Evolutionary conservation across 1,140 invertebrate genomes (phyloP).

Genomic region (Oscheius sp.): DNA sequence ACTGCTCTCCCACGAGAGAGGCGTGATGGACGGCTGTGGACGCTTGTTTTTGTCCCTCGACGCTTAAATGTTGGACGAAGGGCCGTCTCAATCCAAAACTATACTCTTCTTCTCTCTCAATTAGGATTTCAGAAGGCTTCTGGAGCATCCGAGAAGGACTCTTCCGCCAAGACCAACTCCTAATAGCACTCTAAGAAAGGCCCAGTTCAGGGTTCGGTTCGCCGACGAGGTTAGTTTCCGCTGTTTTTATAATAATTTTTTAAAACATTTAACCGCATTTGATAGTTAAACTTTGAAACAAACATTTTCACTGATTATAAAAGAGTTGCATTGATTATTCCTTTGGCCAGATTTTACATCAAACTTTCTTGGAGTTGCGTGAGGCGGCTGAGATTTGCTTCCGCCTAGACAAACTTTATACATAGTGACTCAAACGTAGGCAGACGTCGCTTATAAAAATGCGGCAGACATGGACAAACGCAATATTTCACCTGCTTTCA

Average conservation of each 20-base stretch:
- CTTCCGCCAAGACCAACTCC: constrained; percentile 15
- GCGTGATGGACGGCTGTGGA: no score
- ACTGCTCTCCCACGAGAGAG: not conserved
- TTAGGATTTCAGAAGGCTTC: constrained; percentile 12
- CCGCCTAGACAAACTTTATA: no score
- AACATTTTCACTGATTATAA: not conserved
- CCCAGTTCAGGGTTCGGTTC: constrained; percentile 22
- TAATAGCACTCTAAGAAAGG: constrained; percentile 7
- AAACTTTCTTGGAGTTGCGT: no score
- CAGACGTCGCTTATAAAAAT: no score
- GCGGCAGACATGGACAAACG: no score
- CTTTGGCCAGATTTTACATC: no score
- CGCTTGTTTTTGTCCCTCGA: no score
- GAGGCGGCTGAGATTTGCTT: no score
- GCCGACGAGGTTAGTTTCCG: constrained; percentile 10
- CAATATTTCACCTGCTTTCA: not conserved
- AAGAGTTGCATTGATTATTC: not conserved
- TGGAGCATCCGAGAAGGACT: constrained; percentile 3
- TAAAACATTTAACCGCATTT: not conserved
- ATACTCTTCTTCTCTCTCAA: not conserved
- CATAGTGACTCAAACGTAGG: no score
- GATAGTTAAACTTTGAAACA: not conserved
- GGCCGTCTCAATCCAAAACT: no score
- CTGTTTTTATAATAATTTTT: no score
- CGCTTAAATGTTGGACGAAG: no score